These are phyloP conservation scores for Nannoperca australis DNA, from an alignment of 2,797 vertebrate species.

Conservation along the genomic window DNA sequence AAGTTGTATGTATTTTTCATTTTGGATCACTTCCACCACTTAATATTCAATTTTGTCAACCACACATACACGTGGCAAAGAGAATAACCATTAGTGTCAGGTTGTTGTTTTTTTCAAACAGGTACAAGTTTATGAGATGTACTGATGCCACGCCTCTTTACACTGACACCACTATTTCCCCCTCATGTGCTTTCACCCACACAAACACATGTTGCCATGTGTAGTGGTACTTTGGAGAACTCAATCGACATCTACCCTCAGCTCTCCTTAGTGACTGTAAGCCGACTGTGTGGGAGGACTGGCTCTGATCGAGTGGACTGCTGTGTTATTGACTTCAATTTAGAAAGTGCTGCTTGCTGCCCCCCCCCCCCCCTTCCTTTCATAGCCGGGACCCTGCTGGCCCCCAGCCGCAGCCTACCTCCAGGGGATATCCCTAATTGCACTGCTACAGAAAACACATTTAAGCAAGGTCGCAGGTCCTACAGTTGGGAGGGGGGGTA, in stretches of 20 bases:
- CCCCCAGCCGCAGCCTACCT: constrained; percentile 58
- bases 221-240: constrained; percentile 65
- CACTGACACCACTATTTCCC: constrained; percentile 8
- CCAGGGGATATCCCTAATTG: constrained; percentile 77
- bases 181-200: constrained; percentile 47
- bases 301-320: constrained; percentile 72
- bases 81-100: background rate
- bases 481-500: constrained; percentile 24
- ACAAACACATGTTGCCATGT: constrained; percentile 61
- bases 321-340: constrained; percentile 86
- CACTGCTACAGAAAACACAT: constrained; percentile 76
- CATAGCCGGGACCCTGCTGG: constrained; percentile 58
- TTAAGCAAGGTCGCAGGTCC: constrained; percentile 69
- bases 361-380: constrained; percentile 34
- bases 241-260: constrained; percentile 69
- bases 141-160: background rate
- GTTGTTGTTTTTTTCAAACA: background rate
- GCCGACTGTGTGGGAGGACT: constrained; percentile 75
- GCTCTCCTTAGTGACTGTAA: constrained; percentile 71
- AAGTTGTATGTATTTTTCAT: background rate
- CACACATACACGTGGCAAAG: background rate
- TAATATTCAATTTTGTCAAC: constrained; percentile 7
- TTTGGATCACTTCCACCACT: background rate
- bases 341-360: constrained; percentile 82
- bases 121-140: background rate